These are phyloP conservation scores for Eubucco bourcierii DNA, from an alignment of 2,113 vertebrate species.

Conservation along the genomic window DNA sequence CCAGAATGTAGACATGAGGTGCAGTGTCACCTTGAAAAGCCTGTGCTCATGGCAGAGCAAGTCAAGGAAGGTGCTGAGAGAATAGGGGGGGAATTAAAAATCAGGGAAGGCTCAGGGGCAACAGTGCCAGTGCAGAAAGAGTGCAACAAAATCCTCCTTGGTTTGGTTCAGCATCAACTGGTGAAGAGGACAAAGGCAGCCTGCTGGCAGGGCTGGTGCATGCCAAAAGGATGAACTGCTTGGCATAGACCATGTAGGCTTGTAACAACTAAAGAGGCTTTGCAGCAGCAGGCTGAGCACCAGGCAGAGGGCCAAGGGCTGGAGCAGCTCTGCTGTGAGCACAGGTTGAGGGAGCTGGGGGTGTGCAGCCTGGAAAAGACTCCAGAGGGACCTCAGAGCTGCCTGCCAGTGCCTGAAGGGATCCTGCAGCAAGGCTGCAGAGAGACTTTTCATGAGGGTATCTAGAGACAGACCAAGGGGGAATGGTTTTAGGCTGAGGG, in stretches of 20 bases:
- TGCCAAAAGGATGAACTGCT: not conserved
- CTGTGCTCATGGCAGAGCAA: not conserved
- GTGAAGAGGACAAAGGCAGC: not conserved
- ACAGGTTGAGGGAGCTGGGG: too few relatives aligned
- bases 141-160: not conserved
- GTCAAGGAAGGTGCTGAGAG: not conserved
- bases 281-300: not conserved
- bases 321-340: too few relatives aligned
- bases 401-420: too few relatives aligned
- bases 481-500: too few relatives aligned
- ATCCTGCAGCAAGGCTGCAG: too few relatives aligned
- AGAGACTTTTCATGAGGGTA: too few relatives aligned
- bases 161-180: conserved; percentile 6
- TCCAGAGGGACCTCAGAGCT: too few relatives aligned
- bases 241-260: not conserved
- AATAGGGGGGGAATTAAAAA: not conserved
- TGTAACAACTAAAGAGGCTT: not conserved
- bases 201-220: not conserved
- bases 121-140: not conserved
- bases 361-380: too few relatives aligned
- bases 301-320: too few relatives aligned
- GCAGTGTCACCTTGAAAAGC: not conserved
- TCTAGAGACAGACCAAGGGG: too few relatives aligned
- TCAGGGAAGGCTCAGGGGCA: not conserved
- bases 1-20: accelerated